phyloP scores from a whole-genome alignment of 2,888 invertebrate genomes.

The Campopleginae sp. region DNA sequence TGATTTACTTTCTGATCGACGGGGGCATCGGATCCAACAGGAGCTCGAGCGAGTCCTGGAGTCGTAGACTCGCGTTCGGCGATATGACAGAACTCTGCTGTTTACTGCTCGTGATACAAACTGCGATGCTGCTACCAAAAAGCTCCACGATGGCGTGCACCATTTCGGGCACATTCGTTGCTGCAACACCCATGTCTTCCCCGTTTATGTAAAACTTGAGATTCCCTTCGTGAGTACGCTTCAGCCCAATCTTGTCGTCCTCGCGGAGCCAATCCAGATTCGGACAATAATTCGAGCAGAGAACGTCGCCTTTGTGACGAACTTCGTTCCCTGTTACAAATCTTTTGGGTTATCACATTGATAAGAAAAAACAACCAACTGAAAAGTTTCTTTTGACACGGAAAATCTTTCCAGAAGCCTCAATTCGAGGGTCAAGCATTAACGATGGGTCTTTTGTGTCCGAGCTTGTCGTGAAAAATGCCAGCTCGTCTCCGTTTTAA shows the following conservation, averaged over 20 bases:
- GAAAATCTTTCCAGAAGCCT: background rate
- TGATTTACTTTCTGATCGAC: slow-evolving; percentile 78
- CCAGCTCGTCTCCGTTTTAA: too few relatives aligned
- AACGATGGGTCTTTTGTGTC: too few relatives aligned
- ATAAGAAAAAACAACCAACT: background rate
- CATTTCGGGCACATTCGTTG: slow-evolving; percentile 91
- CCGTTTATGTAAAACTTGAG: slow-evolving; percentile 92
- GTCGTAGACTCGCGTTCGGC: slow-evolving; percentile 84
- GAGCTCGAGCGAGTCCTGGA: slow-evolving; percentile 88
- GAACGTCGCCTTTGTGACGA: slow-evolving; percentile 87
- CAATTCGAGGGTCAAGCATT: too few relatives aligned
- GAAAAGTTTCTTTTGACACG: background rate
- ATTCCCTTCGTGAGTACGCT: slow-evolving; percentile 89
- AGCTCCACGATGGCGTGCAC: slow-evolving; percentile 94
- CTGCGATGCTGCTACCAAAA: slow-evolving; percentile 91
- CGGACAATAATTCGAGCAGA: slow-evolving; percentile 89
- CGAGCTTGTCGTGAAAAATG: too few relatives aligned
- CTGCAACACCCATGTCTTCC: slow-evolving; percentile 91
- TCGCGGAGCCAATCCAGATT: slow-evolving; percentile 92
- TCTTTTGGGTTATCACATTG: slow-evolving; percentile 2
- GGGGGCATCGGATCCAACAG: slow-evolving; percentile 86
- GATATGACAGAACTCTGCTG: slow-evolving; percentile 84
- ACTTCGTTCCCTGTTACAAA: slow-evolving; percentile 87
- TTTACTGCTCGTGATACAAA: slow-evolving; percentile 90
- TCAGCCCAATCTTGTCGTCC: slow-evolving; percentile 91